Evolutionary conservation across 2,888 invertebrate species (phyloP).

Genomic region (Eulithis prunata): DNA sequence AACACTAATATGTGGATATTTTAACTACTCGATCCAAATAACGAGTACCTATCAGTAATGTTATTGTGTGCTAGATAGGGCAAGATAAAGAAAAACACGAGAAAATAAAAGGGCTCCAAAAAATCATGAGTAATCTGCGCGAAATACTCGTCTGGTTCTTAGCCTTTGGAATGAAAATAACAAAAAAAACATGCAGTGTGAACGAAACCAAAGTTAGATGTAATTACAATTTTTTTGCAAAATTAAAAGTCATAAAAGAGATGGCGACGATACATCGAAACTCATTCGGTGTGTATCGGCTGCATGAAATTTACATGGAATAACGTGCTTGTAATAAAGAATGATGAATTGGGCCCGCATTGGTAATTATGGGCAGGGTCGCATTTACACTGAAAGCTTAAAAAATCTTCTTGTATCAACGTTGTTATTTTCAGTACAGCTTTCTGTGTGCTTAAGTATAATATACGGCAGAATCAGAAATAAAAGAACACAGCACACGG

Average conservation of each 20-base stretch:
- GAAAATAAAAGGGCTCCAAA: background rate
- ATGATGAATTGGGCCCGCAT: slow-evolving; percentile 82
- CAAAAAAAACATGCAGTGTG: slow-evolving; percentile 17
- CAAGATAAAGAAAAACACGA: background rate
- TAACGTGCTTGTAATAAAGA: slow-evolving; percentile 82
- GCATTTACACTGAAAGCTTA: slow-evolving; percentile 12
- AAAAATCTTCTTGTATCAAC: too few relatives aligned
- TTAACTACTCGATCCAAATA: too few relatives aligned
- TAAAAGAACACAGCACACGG: too few relatives aligned
- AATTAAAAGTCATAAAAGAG: slow-evolving; percentile 54
- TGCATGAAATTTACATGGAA: slow-evolving; percentile 82
- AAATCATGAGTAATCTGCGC: slow-evolving; percentile 3
- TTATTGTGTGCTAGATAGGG: too few relatives aligned
- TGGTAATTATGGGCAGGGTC: slow-evolving; percentile 72
- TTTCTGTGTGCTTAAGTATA: too few relatives aligned
- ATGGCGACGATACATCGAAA: slow-evolving; percentile 74
- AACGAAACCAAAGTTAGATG: slow-evolving; percentile 31
- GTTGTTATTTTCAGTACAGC: too few relatives aligned
- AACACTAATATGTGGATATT: too few relatives aligned
- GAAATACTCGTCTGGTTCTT: background rate
- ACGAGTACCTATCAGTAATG: too few relatives aligned
- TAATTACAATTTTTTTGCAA: slow-evolving; percentile 42
- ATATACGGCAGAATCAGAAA: too few relatives aligned
- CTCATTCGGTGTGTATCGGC: slow-evolving; percentile 68
- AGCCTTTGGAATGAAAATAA: slow-evolving; percentile 14